Conservation (phyloP, 2,113 vertebrate species). For the Danio rerio region DNA sequence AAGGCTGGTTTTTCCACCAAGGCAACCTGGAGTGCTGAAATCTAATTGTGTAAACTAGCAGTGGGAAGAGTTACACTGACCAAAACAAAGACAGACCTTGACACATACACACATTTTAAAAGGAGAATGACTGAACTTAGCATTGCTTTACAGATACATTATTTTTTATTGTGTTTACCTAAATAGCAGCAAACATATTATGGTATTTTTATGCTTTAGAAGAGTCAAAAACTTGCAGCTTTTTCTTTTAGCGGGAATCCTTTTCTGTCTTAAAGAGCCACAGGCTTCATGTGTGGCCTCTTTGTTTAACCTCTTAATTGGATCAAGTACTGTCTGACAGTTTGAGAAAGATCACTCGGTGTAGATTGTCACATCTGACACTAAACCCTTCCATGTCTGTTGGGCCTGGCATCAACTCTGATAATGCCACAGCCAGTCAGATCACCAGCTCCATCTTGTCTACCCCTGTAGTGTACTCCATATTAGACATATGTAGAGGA, state of each 20-base stretch:
- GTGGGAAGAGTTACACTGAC: too few species aligned
- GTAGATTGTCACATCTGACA: conserved; percentile 49
- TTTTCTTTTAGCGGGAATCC: background rate
- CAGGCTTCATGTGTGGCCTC: conserved; percentile 55
- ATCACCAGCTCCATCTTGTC: background rate
- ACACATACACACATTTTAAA: too few species aligned
- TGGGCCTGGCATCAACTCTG: conserved; percentile 1
- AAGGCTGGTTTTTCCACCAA: too few species aligned
- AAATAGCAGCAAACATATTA: too few species aligned
- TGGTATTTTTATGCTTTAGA: too few species aligned
- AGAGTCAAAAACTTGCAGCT: too few species aligned
- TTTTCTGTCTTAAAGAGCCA: conserved; percentile 9
- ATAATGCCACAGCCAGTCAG: conserved; percentile 29
- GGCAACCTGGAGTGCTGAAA: too few species aligned
- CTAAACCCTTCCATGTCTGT: conserved; percentile 24
- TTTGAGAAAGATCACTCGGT: conserved; percentile 54
- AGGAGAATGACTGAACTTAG: too few species aligned
- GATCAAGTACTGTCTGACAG: conserved; percentile 58
- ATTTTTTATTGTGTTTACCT: too few species aligned
- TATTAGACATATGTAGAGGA: background rate
- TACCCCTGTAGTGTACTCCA: background rate
- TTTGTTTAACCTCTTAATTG: conserved; percentile 73
- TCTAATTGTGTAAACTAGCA: too few species aligned
- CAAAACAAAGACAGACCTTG: too few species aligned
- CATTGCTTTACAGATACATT: too few species aligned